These are phyloP conservation scores for Neomonachus schauinslandi DNA, from an alignment of 2,113 vertebrate genomes.

Conservation along the genomic window DNA sequence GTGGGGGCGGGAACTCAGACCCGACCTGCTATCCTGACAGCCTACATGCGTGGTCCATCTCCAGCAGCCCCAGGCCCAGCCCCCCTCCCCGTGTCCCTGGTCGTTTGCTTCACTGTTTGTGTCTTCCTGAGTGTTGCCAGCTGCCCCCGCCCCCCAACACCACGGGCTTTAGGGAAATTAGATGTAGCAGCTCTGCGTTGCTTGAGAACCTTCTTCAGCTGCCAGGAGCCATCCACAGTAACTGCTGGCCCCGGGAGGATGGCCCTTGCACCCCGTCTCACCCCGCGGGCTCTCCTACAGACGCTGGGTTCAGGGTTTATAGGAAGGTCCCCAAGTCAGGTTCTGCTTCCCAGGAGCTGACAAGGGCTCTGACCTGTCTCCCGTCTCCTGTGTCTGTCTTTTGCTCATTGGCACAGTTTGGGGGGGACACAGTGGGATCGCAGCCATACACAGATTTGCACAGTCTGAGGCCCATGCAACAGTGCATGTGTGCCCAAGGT, in stretches of 20 bases:
- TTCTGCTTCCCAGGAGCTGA: not conserved
- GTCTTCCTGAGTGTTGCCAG: not conserved
- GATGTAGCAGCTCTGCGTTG: not conserved
- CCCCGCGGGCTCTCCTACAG: too few species aligned
- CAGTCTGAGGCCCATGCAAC: too few species aligned
- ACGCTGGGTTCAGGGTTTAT: rapidly evolving
- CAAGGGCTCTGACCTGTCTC: not conserved
- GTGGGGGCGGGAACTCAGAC: not conserved
- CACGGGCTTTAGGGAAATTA: too few species aligned
- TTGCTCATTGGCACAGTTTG: not conserved
- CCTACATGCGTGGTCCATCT: rapidly evolving
- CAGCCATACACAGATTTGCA: too few species aligned
- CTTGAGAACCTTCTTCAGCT: not conserved
- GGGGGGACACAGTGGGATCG: too few species aligned
- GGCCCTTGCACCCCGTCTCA: not conserved
- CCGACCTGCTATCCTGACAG: not conserved
- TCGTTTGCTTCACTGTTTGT: not conserved
- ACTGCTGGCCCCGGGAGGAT: not conserved
- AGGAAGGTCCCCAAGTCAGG: too few species aligned
- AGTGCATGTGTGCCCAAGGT: too few species aligned
- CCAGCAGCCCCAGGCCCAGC: not conserved
- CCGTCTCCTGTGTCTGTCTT: not conserved
- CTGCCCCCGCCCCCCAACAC: too few species aligned
- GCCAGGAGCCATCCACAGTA: not conserved
- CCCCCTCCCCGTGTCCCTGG: not conserved